Evolutionary conservation across 1,140 invertebrate species (phyloP), one percentile per base, ranked within the genome.

Genomic region (Dolichoris vasculosae): DNA sequence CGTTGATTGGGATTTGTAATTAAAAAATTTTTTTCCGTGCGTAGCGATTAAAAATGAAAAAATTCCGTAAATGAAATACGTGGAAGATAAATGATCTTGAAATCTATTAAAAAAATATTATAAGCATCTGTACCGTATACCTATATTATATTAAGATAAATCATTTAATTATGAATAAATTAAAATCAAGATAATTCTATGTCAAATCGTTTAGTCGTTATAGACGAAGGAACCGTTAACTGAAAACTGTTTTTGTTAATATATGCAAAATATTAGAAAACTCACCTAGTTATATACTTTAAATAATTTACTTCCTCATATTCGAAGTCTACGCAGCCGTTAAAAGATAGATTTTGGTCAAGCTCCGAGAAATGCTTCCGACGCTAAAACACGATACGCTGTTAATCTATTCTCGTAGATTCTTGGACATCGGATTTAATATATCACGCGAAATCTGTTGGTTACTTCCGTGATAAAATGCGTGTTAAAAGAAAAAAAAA

Each of bases 181-280:
- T 73, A 26, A 0, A 73, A 73, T 73, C 38, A 43, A 73, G 69
- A 73, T 73, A 73, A 73, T 73, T 73, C 23, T n/a, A 15, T 26
- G 17, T 73, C 23, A 73, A 73, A n/a, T 43, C 23, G 7, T 43
- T 11, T 3, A 20, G 17, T 26, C 38, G 15, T 38, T 73, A 73
- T 43, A 32, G 17, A 40, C n/a, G 26, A 35, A 43, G 8, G n/a
- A 43, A 73, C 69, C 69, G 69, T 73, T 73, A 73, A 73, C 38
- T 73, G 9, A 73, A 73, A 73, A 43, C 38, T 73, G 23, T 73
- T 73, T 73, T 73, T 73, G 38, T 73, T 43, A 73, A 73, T 43
- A n/a, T 13, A 43, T 32, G 69, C 23, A 43, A 38, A 43, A 73
- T 73, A 73, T 73, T 73, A 32, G 69, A 73, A 11, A 43, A 73